phyloP scores from a whole-genome alignment of 2,888 invertebrate species.

The Rotaria macrura region DNA sequence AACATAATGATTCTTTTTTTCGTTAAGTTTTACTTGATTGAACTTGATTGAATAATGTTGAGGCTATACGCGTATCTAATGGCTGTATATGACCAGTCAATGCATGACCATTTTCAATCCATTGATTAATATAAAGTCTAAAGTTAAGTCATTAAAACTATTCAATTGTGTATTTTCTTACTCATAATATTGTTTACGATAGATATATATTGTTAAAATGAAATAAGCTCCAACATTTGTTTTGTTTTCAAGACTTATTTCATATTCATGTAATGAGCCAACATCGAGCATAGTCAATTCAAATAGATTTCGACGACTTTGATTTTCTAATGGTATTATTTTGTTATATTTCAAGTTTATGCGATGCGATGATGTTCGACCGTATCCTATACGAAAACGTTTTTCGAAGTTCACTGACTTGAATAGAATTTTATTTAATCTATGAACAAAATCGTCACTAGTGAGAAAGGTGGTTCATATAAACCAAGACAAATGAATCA shows the following conservation, averaged over 20 bases:
- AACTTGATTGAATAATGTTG: background rate
- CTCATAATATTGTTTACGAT: conserved; percentile 9
- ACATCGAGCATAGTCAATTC: background rate
- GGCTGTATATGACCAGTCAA: background rate
- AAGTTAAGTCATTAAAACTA: background rate
- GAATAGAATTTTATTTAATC: too few relatives aligned
- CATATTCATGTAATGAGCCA: background rate
- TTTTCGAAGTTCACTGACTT: too few relatives aligned
- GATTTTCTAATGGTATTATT: background rate
- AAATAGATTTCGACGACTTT: background rate
- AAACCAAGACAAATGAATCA: too few relatives aligned
- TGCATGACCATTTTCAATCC: background rate
- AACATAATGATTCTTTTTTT: background rate
- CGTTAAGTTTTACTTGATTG: background rate
- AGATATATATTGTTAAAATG: background rate
- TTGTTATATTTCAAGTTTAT: background rate
- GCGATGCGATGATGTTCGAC: background rate
- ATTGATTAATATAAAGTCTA: background rate
- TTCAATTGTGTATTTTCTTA: background rate
- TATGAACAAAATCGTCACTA: too few relatives aligned
- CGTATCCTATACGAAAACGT: background rate
- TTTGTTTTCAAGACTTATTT: background rate
- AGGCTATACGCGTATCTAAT: background rate
- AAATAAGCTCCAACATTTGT: background rate
- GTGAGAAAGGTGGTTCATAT: too few relatives aligned